Base-by-base conservation (phyloP, 2,113 vertebrate genomes). In the Sinocyclocheilus grahami region DNA sequence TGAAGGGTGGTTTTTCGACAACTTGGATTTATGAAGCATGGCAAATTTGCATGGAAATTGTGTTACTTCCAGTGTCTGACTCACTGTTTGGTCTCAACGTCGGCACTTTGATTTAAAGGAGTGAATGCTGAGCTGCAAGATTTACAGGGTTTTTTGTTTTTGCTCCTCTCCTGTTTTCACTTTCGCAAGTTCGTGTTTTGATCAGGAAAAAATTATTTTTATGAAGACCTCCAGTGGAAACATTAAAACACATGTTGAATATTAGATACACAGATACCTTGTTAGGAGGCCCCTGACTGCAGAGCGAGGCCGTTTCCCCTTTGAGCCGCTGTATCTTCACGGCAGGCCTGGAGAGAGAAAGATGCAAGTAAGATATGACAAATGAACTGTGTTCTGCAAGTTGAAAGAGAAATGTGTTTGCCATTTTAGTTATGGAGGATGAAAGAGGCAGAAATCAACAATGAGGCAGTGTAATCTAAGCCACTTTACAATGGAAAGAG, bases 351-450 rank as follows among this genome's bases (percentile, higher is more conserved):
- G 39, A 87, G 87, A 76, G 30, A 60, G 86, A 83, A 84, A 88
- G 72, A 90, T 84, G 85, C 83, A 82, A 89, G 86, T 75, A 75
- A 74, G 89, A 92, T 88, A 89, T 89, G 90, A 92, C 86, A 91
- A 91, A 90, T 92, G 74, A 90, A 88, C 81, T 77, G 81, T 85
- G 90, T 90, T 90, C 88, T 85, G 83, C 69, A 71, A 69, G 12
- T 48, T 13, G 86, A 92, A 86, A 90, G 87, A 91, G 87, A 89
- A 91, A 92, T 91, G 88, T 89, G 90, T 92, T 91, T 93, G 92
- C 90, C 92, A 88, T 93, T 92, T 92, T 88, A 88, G 84, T 88
- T 53, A 18, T 39, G 55, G 76, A 78, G 78, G 86, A 92, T 91
- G 84, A 93, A 93, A 92, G 90, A 86, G 72, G 85, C 37, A 74